These are phyloP conservation scores for Arion vulgaris DNA, from an alignment of 1,140 invertebrate genomes.

Conservation along the genomic window DNA sequence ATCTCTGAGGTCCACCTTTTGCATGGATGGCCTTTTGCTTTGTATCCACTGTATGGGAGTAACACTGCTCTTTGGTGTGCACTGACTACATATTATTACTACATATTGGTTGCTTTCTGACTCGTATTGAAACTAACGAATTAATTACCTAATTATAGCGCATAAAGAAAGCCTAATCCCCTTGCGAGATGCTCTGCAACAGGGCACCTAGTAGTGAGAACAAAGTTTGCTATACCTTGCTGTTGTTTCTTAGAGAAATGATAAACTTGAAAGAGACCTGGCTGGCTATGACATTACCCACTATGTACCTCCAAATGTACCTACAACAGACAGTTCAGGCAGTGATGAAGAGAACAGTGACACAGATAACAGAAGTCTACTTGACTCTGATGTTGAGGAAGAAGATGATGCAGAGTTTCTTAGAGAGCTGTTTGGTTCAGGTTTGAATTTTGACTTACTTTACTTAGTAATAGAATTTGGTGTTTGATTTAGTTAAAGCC, in stretches of 20 bases:
- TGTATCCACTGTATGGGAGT: too few relatives aligned
- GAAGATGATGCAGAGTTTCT: constrained; percentile 29
- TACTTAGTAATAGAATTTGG: background rate
- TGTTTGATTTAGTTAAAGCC: too few relatives aligned
- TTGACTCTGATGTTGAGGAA: constrained; percentile 8
- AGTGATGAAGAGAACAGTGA: constrained; percentile 27
- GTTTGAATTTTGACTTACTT: background rate
- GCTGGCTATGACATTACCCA: constrained; percentile 56
- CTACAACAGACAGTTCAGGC: constrained; percentile 11
- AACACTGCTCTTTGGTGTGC: too few relatives aligned
- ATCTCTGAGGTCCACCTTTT: too few relatives aligned
- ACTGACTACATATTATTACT: too few relatives aligned
- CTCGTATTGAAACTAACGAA: too few relatives aligned
- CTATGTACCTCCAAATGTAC: constrained; percentile 51
- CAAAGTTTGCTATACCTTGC: background rate
- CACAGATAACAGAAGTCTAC: background rate
- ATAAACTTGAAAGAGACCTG: constrained; percentile 55
- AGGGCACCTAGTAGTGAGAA: too few relatives aligned
- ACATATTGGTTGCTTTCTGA: too few relatives aligned
- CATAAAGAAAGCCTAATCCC: too few relatives aligned
- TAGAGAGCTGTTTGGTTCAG: constrained; percentile 30
- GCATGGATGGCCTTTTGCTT: too few relatives aligned
- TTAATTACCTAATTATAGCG: too few relatives aligned
- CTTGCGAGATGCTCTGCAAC: too few relatives aligned
- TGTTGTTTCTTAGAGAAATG: constrained; percentile 56